Percentiles rank a stretch among this genome's conserved stretches.
Conservation (phyloP, 2,888 invertebrate species). For the Diplolepis rosae region DNA sequence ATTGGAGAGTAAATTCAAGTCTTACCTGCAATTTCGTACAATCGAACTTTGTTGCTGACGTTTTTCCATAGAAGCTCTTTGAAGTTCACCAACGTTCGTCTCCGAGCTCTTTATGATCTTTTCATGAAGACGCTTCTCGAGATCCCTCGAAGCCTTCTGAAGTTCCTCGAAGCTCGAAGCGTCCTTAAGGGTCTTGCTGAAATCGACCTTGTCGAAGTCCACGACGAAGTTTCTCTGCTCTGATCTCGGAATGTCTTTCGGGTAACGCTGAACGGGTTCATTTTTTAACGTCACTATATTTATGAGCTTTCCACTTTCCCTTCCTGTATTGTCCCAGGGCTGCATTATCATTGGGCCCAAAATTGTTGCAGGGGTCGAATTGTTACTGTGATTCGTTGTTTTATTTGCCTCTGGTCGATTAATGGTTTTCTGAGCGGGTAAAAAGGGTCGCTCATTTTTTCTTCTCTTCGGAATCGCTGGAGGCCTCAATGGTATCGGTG, state of each 20-base stretch:
- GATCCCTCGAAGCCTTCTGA: constrained; percentile 62
- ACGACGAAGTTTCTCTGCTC: constrained; percentile 48
- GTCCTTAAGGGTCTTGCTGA: constrained; percentile 46
- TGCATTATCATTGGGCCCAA: constrained; percentile 8
- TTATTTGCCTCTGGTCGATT: constrained; percentile 55
- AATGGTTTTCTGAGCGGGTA: constrained; percentile 72
- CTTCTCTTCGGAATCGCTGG: constrained; percentile 75
- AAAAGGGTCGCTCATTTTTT: constrained; percentile 66
- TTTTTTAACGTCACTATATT: constrained; percentile 51
- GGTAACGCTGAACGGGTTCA: background rate
- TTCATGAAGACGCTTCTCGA: constrained; percentile 65
- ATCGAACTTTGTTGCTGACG: constrained; percentile 37
- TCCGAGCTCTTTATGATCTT: constrained; percentile 56
- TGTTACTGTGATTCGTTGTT: constrained; percentile 51
- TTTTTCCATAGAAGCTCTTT: constrained; percentile 32
- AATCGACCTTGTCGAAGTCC: constrained; percentile 54
- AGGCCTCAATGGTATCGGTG: constrained; percentile 74
- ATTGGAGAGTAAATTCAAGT: background rate
- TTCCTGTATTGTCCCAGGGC: constrained; percentile 60
- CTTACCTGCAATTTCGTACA: constrained; percentile 45
- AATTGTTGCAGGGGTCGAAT: constrained; percentile 64
- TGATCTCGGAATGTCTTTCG: constrained; percentile 36
- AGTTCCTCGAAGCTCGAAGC: constrained; percentile 59
- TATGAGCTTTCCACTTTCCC: constrained; percentile 65
- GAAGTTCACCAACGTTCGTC: constrained; percentile 43